These are phyloP conservation scores for Spermophilus dauricus DNA, from an alignment of 2,113 vertebrate species.

Conservation along the genomic window DNA sequence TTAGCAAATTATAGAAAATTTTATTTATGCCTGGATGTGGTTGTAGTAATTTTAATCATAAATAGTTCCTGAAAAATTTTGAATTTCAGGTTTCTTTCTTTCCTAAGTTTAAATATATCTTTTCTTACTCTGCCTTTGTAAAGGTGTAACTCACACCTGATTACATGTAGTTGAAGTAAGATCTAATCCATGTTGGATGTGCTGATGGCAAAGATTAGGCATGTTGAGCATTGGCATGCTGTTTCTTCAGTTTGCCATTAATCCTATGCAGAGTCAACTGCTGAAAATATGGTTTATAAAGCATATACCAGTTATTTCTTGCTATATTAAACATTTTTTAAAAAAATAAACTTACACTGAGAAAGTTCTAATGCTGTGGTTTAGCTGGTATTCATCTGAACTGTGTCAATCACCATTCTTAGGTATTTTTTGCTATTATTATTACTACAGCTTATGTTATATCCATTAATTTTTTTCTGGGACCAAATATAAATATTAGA, in stretches of 20 bases:
- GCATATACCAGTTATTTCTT: slow-evolving; percentile 75
- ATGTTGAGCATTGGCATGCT: slow-evolving; percentile 7
- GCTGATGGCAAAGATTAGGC: background rate
- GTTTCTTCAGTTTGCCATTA: slow-evolving; percentile 68
- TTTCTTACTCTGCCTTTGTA: slow-evolving; percentile 8
- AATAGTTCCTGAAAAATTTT: background rate
- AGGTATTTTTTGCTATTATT: slow-evolving; percentile 47
- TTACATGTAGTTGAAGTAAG: background rate
- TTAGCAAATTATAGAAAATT: background rate
- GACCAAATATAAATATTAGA: slow-evolving; percentile 18
- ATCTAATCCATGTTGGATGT: background rate
- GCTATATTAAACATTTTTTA: slow-evolving; percentile 64
- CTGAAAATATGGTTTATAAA: slow-evolving; percentile 77
- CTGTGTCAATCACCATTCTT: slow-evolving; percentile 52
- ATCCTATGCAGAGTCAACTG: slow-evolving; percentile 35
- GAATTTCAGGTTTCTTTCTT: background rate
- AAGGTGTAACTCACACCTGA: background rate
- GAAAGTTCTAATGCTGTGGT: slow-evolving; percentile 69
- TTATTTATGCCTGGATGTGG: background rate
- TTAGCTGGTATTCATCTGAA: slow-evolving; percentile 70
- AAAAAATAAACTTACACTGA: slow-evolving; percentile 72
- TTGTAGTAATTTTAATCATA: background rate
- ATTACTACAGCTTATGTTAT: slow-evolving; percentile 25
- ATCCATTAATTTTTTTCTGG: background rate
- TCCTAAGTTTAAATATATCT: background rate